These are phyloP conservation scores for Spilosoma lubricipeda DNA, from an alignment of 2,888 invertebrate species.

Conservation along the genomic window DNA sequence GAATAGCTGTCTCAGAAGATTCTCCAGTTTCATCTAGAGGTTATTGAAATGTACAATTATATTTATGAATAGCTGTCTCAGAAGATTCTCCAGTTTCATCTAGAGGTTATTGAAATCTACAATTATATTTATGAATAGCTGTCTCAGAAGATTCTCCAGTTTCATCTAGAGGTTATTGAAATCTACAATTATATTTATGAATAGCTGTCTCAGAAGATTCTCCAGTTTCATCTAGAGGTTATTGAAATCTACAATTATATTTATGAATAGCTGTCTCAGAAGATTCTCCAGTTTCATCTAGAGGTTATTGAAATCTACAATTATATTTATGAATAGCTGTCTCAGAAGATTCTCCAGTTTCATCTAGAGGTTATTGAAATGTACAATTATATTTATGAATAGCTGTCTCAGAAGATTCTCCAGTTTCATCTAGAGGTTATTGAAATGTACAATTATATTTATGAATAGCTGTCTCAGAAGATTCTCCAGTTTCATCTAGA, in stretches of 20 bases:
- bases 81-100: too few relatives aligned
- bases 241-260: background rate
- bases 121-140: background rate
- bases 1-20: background rate
- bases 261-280: background rate
- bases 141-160: background rate
- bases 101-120: too few relatives aligned
- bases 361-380: too few relatives aligned
- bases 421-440: too few relatives aligned
- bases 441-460: background rate
- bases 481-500: too few relatives aligned
- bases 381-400: background rate
- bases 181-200: background rate
- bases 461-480: background rate
- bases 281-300: too few relatives aligned
- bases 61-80: background rate
- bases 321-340: background rate
- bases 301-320: too few relatives aligned
- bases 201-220: background rate
- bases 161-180: too few relatives aligned
- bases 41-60: too few relatives aligned
- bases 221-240: too few relatives aligned
- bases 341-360: background rate
- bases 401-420: background rate
- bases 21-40: too few relatives aligned